Conservation (phyloP, 2,113 vertebrate genomes). For the Dinomys branickii region DNA sequence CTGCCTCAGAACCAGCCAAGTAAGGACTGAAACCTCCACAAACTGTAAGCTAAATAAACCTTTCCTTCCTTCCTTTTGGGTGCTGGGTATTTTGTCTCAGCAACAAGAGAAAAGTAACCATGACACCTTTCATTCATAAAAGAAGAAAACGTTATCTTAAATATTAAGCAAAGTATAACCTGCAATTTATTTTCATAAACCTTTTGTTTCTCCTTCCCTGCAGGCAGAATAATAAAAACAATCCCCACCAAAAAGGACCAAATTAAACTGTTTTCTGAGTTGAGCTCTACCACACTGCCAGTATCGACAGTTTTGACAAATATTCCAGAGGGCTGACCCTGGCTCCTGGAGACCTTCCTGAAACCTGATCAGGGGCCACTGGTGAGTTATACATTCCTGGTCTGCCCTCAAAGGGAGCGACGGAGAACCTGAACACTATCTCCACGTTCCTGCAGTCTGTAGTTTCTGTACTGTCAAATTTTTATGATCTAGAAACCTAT, state of each 20-base stretch:
- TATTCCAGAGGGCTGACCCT: neutral
- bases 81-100: no score
- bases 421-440: neutral
- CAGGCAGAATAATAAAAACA: neutral
- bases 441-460: neutral
- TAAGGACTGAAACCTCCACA: no score
- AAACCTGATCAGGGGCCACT: neutral
- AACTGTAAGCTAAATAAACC: no score
- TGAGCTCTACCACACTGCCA: neutral
- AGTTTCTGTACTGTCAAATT: neutral
- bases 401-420: neutral
- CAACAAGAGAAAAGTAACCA: no score
- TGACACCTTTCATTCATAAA: neutral
- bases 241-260: neutral
- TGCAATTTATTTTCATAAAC: neutral
- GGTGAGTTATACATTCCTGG: neutral
- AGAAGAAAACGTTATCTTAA: neutral
- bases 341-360: neutral
- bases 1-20: no score
- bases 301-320: neutral
- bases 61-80: no score
- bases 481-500: neutral
- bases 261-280: neutral
- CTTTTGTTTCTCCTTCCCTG: neutral
- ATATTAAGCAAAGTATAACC: neutral